Evolutionary conservation across 2,113 vertebrate species (phyloP).

Genomic region (Macquaria ambigua): DNA sequence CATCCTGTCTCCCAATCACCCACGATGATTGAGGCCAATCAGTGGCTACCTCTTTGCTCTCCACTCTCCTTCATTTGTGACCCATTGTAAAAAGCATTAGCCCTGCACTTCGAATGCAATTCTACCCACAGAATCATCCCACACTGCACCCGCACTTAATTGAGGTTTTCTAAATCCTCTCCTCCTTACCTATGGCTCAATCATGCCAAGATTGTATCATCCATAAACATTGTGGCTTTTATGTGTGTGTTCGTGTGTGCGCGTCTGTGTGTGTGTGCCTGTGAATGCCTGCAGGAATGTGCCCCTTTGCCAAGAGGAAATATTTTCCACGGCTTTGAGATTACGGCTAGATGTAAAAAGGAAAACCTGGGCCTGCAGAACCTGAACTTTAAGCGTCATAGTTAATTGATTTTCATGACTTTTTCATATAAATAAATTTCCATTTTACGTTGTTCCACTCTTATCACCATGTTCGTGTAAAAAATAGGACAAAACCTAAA

Average conservation of each 20-base stretch:
- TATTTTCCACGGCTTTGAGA: slow-evolving; percentile 37
- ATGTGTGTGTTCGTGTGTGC: slow-evolving; percentile 5
- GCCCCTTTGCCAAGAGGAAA: slow-evolving; percentile 22
- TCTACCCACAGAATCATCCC: slow-evolving; percentile 31
- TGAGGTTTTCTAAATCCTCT: slow-evolving; percentile 66
- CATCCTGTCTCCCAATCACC: slow-evolving; percentile 69
- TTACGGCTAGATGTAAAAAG: slow-evolving; percentile 1
- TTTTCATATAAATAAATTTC: slow-evolving; percentile 49
- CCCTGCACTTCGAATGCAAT: slow-evolving; percentile 48
- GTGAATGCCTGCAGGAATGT: slow-evolving; percentile 10
- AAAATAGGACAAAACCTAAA: background rate
- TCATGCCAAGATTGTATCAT: slow-evolving; percentile 65
- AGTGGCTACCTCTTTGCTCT: slow-evolving; percentile 50
- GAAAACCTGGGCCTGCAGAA: slow-evolving; percentile 5
- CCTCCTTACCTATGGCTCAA: slow-evolving; percentile 60
- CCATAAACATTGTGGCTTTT: slow-evolving; percentile 65
- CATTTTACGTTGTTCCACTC: background rate
- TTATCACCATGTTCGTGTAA: slow-evolving; percentile 41
- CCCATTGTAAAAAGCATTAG: slow-evolving; percentile 63
- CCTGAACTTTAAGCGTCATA: slow-evolving; percentile 36
- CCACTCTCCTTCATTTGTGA: slow-evolving; percentile 58
- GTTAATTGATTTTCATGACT: slow-evolving; percentile 59
- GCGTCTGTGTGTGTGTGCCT: background rate
- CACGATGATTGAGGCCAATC: slow-evolving; percentile 77
- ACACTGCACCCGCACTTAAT: slow-evolving; percentile 45